Conservation (phyloP, 2,113 vertebrate genomes). For the Mustela nigripes region DNA sequence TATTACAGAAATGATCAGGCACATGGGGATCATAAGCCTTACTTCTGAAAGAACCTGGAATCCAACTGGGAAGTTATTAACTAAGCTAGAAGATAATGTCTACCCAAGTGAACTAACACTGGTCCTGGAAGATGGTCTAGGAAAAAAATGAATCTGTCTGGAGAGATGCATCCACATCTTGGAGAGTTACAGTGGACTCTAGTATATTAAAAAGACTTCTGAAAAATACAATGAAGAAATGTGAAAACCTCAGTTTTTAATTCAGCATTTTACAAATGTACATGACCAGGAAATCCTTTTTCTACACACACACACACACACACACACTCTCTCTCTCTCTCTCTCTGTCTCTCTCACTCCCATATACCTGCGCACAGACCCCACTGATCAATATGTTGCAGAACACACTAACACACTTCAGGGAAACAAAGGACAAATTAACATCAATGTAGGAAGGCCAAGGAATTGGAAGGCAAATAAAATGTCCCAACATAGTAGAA, state of each 20-base stretch:
- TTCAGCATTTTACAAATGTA: not conserved
- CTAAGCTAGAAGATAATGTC: not conserved
- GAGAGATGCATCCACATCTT: not conserved
- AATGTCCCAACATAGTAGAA: not conserved
- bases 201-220: not conserved
- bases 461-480: not conserved
- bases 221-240: not conserved
- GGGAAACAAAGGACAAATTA: not conserved
- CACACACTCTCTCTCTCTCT: too few species aligned
- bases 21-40: not conserved
- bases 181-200: not conserved
- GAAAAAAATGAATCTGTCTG: not conserved
- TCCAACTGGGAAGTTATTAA: not conserved
- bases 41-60: not conserved
- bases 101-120: not conserved
- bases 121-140: not conserved
- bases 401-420: not conserved
- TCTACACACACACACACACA: not conserved
- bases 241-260: not conserved
- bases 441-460: not conserved
- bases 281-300: not conserved
- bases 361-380: not conserved
- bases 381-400: not conserved
- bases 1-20: not conserved
- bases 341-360: too few species aligned